Evolutionary conservation across 2,888 invertebrate genomes (phyloP).

Genomic region (Drosophila peninsularis): DNA sequence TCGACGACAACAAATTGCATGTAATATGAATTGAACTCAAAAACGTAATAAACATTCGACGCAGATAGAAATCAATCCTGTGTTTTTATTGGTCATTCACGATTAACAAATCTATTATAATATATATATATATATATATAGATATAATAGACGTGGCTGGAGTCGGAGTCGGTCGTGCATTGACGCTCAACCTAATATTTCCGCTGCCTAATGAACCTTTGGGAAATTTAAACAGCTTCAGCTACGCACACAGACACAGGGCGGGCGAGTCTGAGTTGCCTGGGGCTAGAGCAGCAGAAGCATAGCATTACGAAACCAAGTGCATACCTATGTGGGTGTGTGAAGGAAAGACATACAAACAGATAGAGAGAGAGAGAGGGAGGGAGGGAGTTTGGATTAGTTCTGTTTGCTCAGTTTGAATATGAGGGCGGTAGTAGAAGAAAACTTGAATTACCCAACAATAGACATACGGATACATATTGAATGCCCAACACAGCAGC

Average conservation of each 20-base stretch:
- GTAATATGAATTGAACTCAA: too few species aligned
- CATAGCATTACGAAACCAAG: neutral
- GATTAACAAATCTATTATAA: neutral
- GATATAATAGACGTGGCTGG: neutral
- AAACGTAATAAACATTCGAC: too few species aligned
- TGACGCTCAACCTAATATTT: conserved; percentile 35
- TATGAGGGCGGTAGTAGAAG: conserved; percentile 4
- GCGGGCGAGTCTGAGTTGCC: neutral
- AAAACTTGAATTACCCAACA: conserved; percentile 32
- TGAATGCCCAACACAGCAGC: neutral
- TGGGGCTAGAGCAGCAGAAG: neutral
- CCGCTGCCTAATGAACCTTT: conserved; percentile 50
- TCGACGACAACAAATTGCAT: too few species aligned
- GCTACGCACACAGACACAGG: conserved; percentile 9
- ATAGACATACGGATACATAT: conserved; percentile 1
- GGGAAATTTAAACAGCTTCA: conserved; percentile 34
- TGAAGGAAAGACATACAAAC: too few species aligned
- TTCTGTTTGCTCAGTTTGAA: neutral
- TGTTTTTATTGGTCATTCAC: too few species aligned
- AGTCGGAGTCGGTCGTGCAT: conserved; percentile 19
- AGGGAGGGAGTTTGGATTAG: neutral
- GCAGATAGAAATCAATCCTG: too few species aligned
- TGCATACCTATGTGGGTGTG: neutral
- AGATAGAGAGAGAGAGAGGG: neutral
- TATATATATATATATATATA: neutral